Percentiles rank a stretch among this genome's conserved stretches.
Conservation (phyloP, 2,113 vertebrate genomes). For the Hyla sarda region DNA sequence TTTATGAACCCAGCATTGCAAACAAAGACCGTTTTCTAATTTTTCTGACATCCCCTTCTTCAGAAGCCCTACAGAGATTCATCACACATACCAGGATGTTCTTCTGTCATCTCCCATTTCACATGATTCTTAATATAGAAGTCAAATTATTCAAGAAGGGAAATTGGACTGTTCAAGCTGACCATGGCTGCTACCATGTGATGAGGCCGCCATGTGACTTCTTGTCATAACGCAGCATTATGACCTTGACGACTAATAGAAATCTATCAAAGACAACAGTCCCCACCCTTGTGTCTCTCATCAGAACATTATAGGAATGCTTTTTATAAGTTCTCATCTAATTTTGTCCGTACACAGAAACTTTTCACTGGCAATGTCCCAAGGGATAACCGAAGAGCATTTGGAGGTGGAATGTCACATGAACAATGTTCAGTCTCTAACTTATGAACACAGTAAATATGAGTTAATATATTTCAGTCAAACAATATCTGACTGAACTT, state of each 20-base stretch:
- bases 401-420: neutral
- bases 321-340: slow-evolving; percentile 30
- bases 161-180: neutral
- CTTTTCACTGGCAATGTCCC: neutral
- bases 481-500: neutral
- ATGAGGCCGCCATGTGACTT: slow-evolving; percentile 31
- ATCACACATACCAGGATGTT: slow-evolving; percentile 45
- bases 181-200: neutral
- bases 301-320: slow-evolving; percentile 25
- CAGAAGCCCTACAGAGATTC: slow-evolving; percentile 1
- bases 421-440: slow-evolving; percentile 9
- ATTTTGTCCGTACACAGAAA: slow-evolving; percentile 18
- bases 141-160: slow-evolving; percentile 36
- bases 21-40: neutral
- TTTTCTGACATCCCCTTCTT: neutral
- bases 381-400: neutral
- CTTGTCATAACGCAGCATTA: neutral
- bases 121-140: slow-evolving; percentile 54
- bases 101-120: slow-evolving; percentile 43
- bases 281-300: slow-evolving; percentile 39
- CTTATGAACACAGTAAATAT: neutral
- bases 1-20: slow-evolving; percentile 3
- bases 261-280: neutral
- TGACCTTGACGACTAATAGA: slow-evolving; percentile 32
- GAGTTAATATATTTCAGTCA: neutral